These are phyloP conservation scores for Macrophya alboannulata DNA, from an alignment of 2,888 invertebrate genomes.

Conservation along the genomic window DNA sequence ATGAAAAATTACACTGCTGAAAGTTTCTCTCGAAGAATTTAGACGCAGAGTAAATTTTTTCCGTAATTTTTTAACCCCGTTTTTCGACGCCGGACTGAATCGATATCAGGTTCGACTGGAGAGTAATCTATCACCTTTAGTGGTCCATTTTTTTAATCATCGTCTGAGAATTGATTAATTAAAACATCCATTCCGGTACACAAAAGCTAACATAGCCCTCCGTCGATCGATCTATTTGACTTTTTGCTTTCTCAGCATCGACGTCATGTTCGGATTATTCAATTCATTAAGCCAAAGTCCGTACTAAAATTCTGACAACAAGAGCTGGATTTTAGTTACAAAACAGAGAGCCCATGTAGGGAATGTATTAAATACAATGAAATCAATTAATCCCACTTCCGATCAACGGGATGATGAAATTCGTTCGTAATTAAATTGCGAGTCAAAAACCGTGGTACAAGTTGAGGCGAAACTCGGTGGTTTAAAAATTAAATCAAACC, in stretches of 20 bases:
- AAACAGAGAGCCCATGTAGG: background rate
- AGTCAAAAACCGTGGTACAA: background rate
- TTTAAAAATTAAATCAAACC: slow-evolving; percentile 7
- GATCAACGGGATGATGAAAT: background rate
- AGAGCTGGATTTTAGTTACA: background rate
- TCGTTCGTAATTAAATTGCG: slow-evolving; percentile 6
- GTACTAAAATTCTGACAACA: background rate
- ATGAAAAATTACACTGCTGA: background rate
- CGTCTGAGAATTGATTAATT: slow-evolving; percentile 26
- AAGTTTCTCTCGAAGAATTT: background rate
- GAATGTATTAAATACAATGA: background rate
- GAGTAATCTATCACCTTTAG: slow-evolving; percentile 33
- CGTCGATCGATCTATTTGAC: slow-evolving; percentile 11
- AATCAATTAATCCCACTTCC: slow-evolving; percentile 13
- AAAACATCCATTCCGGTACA: slow-evolving; percentile 28
- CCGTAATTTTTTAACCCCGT: background rate
- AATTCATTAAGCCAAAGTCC: background rate
- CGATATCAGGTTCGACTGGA: background rate
- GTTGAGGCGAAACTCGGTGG: background rate
- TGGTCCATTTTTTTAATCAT: slow-evolving; percentile 33
- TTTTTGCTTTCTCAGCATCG: background rate
- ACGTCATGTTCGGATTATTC: background rate
- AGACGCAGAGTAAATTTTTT: background rate
- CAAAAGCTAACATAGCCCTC: background rate
- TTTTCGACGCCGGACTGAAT: background rate